Evolutionary conservation across 2,797 vertebrate species (phyloP).

Genomic region (Lithobates sylvaticus): DNA sequence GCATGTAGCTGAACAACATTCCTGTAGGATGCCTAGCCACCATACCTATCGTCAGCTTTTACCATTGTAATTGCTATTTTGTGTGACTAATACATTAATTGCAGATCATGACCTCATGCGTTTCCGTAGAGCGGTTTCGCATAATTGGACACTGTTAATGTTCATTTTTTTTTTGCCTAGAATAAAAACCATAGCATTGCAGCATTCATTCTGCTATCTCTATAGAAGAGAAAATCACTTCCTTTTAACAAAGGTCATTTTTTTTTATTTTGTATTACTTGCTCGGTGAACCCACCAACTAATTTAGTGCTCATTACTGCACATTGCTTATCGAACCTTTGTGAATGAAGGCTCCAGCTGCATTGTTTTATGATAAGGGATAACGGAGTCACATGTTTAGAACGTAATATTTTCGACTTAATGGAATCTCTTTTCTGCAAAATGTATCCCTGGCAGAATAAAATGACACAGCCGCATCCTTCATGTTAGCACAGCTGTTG

Average conservation of each 20-base stretch:
- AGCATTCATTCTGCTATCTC: neutral
- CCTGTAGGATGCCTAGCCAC: neutral
- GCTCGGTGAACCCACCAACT: neutral
- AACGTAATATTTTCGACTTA: constrained; percentile 2
- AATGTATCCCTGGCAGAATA: neutral
- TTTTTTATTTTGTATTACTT: constrained; percentile 8
- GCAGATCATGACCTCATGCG: constrained; percentile 10
- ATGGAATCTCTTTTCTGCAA: constrained; percentile 25
- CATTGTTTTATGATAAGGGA: constrained; percentile 39
- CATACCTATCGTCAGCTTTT: neutral
- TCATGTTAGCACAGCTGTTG: constrained; percentile 1
- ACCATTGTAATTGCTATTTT: constrained; percentile 28
- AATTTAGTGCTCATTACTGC: constrained; percentile 5
- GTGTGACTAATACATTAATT: constrained; percentile 39
- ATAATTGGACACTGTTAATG: constrained; percentile 45
- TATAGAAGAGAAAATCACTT: constrained; percentile 1
- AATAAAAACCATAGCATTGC: neutral
- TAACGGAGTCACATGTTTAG: constrained; percentile 22
- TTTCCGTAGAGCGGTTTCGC: neutral
- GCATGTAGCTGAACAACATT: constrained; percentile 11
- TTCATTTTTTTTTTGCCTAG: constrained; percentile 27
- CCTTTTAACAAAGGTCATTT: constrained; percentile 9
- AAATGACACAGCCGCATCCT: constrained; percentile 14
- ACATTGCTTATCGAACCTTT: constrained; percentile 12
- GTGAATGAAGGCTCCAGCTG: constrained; percentile 4